phyloP scores from a whole-genome alignment of 2,888 invertebrate genomes.

The Euclidia mi region DNA sequence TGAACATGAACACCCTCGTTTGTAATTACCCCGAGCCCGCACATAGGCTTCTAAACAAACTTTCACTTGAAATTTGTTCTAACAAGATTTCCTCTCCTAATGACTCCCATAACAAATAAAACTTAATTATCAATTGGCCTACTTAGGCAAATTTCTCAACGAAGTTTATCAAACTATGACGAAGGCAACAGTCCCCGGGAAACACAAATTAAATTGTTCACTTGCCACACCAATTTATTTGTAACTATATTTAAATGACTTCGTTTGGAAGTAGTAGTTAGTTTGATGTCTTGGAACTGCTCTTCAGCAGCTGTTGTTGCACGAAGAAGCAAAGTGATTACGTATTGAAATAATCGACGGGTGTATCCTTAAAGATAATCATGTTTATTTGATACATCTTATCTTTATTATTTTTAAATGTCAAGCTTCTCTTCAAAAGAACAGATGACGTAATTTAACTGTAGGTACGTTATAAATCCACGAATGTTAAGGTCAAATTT shows the following conservation, averaged over 20 bases:
- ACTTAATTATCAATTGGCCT: constrained; percentile 72
- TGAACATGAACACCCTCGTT: constrained; percentile 55
- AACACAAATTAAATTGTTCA: constrained; percentile 49
- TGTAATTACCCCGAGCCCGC: constrained; percentile 65
- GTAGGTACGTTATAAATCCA: no score
- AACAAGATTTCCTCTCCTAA: constrained; percentile 65
- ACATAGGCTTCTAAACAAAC: constrained; percentile 66
- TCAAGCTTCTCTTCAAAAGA: no score
- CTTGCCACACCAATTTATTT: constrained; percentile 38
- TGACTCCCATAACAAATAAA: constrained; percentile 72
- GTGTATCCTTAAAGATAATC: no score
- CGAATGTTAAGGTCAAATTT: no score
- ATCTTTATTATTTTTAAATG: no score
- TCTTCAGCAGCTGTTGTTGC: no score
- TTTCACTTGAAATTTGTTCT: constrained; percentile 65
- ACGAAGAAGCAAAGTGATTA: no score
- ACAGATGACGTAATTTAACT: no score
- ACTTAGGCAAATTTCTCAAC: constrained; percentile 58
- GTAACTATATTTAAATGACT: constrained; percentile 27
- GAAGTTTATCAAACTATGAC: constrained; percentile 65
- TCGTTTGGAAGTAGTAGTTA: not conserved
- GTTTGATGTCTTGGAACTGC: no score
- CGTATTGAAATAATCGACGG: no score
- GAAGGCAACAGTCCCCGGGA: constrained; percentile 56
- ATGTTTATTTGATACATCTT: no score